Evolutionary conservation across 1,140 invertebrate species (phyloP).

Genomic region (Lithobius niger): DNA sequence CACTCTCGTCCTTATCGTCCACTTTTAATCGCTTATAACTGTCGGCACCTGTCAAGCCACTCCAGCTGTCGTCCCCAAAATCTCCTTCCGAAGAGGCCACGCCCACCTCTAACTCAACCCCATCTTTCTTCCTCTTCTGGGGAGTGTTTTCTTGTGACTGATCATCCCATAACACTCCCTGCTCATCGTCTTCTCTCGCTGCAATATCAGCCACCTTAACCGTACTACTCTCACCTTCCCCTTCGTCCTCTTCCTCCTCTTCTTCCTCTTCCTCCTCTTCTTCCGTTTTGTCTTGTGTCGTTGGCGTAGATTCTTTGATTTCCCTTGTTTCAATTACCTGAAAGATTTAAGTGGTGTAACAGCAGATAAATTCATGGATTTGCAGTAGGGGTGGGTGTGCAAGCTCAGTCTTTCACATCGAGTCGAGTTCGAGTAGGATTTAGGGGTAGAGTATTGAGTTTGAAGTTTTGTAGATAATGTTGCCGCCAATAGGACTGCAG

Average conservation of each 20-base stretch:
- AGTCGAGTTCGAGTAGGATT: too few relatives aligned
- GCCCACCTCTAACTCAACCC: slow-evolving; percentile 15
- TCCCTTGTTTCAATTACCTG: too few relatives aligned
- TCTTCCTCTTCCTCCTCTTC: slow-evolving; percentile 19
- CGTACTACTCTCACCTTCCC: slow-evolving; percentile 20
- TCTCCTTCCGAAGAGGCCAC: background rate
- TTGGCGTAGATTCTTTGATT: too few relatives aligned
- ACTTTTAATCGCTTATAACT: background rate
- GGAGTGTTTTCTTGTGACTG: background rate
- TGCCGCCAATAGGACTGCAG: too few relatives aligned
- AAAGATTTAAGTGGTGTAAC: too few relatives aligned
- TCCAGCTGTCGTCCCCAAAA: background rate
- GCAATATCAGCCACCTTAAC: too few relatives aligned
- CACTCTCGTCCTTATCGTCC: background rate
- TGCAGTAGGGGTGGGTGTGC: too few relatives aligned
- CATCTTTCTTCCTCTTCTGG: slow-evolving; percentile 21
- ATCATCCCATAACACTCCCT: slow-evolving; percentile 6
- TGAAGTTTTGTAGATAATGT: too few relatives aligned
- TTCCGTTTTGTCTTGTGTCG: slow-evolving; percentile 22
- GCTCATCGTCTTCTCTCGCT: slow-evolving; percentile 12
- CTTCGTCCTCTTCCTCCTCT: slow-evolving; percentile 28
- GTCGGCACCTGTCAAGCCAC: background rate
- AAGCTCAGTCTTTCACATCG: too few relatives aligned
- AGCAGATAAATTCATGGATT: too few relatives aligned
- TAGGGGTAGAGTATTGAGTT: too few relatives aligned